Base-by-base conservation (phyloP, 2,888 invertebrate species). In the Ceramica pisi region DNA sequence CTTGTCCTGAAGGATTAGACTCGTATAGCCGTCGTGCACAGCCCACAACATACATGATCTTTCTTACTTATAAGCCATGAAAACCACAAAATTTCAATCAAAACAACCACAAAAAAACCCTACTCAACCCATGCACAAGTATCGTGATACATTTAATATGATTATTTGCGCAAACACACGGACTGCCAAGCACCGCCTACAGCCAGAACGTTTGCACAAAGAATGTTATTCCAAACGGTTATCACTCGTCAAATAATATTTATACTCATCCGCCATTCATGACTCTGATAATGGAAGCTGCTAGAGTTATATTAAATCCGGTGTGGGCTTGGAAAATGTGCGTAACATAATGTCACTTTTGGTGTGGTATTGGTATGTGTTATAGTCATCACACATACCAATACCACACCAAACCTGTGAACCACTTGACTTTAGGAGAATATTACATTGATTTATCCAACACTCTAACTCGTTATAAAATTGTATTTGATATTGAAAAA, bases 141-240 rank as follows among this genome's bases (percentile, higher is more conserved):
- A 57, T 57, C 75, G 79, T 76, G 73, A 65, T 62, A 71, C 46
- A 48, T 76, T 57, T 35, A 51, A 71, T 53, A 65, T 78, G 14
- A 78, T 53, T 51, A 72, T 57, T 79, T 72, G 41, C 57, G 46
- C 61, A 78, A 70, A 78, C 41, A 31, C 44, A 41, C 21, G 0
- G n/a, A 48, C 31, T 61, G 72, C 56, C 64, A 65, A 78, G 10
- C 77, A 31, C 44, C 61, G 50, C 60, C 38, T 68, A 56, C 74
- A 19, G 2, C 19, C 14, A 50, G 21, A 26, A 38, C 5, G 55
- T 78, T 61, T 66, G 46, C 64, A 78, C 35, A 62, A 57, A 72
- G 3, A 62, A 48, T 65, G 51, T 65, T 71, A 51, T 61, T 51
- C n/a, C 23, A 21, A 61, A 14, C 9, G 31, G 41, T 76, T 78